Evolutionary conservation across 2,888 invertebrate genomes (phyloP), one percentile per base, ranked within the genome.

Genomic region (Neoitamus cyanurus): DNA sequence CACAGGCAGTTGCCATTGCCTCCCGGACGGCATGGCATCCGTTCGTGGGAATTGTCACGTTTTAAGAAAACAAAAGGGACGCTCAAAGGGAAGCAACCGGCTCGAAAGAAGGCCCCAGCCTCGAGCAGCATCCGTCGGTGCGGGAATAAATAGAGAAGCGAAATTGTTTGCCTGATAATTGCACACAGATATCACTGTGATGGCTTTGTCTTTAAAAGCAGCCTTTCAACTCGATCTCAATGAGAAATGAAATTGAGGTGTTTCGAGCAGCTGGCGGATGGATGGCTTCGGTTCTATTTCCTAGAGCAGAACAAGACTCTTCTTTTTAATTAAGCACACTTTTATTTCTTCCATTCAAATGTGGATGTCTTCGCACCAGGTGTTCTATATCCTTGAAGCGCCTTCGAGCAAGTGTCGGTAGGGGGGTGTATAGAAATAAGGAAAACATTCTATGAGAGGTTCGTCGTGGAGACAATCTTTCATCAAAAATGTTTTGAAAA

Each of bases 241-340:
- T 58, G 58, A 25, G 25, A 58, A 20, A 58, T 58, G 25, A 58
- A 20, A 58, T 58, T 58, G 58, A 58, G 58, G 58, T 58, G 25
- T 58, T 7, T 20, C 58, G 3, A 58, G 58, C 20, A 58, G 20
- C 58, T 20, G 3, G 13, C 42, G 13, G 15, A n/a, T 58, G 15
- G 15, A 20, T 25, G 25, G 25, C 9, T 58, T 58, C 58, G 58
- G 58, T 58, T 58, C 13, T 58, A 58, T 58, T 58, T 58, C 58
- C 58, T 58, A 20, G 58, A 58, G 58, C 58, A 58, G 58, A 58
- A 58, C 58, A 58, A 58, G 58, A 58, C 20, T 20, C 58, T 15
- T 58, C 58, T 25, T 58, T 58, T 58, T 58, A 58, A 58, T 58
- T 58, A 58, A 58, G 58, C 58, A 58, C 58, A 58, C 58, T 58